Evolutionary conservation across 2,888 invertebrate genomes (phyloP).

Genomic region (Odontomyia ornata): DNA sequence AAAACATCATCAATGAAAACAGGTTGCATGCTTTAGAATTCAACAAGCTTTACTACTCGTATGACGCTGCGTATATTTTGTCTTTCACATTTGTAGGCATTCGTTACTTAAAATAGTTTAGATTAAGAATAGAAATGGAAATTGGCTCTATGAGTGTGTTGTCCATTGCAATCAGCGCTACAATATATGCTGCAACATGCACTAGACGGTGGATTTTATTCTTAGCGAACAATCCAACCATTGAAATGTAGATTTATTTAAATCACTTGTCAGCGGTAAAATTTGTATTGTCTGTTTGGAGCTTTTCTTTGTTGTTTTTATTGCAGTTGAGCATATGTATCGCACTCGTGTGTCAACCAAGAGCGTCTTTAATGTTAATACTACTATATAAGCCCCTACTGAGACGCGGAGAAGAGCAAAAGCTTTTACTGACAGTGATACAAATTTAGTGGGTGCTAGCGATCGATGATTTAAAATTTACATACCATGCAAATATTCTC

Average conservation of each 20-base stretch:
- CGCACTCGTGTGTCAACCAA: too few species aligned
- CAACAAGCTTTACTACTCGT: not conserved
- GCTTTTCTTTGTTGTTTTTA: too few species aligned
- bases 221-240: not conserved
- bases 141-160: not conserved
- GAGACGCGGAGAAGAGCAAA: too few species aligned
- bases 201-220: not conserved
- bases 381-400: too few species aligned
- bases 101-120: not conserved
- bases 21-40: not conserved
- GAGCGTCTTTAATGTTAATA: too few species aligned
- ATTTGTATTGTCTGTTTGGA: not conserved
- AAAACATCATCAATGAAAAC: not conserved
- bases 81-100: not conserved
- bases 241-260: slow-evolving; percentile 9
- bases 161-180: too few species aligned
- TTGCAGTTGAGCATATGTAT: too few species aligned
- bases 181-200: too few species aligned
- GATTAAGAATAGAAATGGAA: slow-evolving; percentile 8
- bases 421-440: too few species aligned
- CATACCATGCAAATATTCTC: too few species aligned
- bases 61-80: not conserved
- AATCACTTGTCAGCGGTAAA: not conserved
- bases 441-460: too few species aligned
- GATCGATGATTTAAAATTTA: too few species aligned